Conservation (phyloP, 1,140 invertebrate genomes). For the Lordiphosa clarofinis region DNA sequence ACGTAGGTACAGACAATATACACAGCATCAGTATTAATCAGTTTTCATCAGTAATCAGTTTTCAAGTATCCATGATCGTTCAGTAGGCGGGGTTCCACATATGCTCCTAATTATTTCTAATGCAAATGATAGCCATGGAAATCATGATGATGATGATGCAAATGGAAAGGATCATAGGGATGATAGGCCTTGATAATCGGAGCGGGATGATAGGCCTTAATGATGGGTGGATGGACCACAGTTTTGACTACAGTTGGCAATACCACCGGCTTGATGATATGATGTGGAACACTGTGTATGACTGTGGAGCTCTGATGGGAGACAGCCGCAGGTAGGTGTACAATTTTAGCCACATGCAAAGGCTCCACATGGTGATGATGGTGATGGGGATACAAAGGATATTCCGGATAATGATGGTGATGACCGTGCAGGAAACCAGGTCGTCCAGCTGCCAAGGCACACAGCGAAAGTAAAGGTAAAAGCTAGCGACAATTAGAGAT, state of each 20-base stretch:
- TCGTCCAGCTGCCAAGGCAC: constrained; percentile 50
- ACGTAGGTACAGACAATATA: constrained; percentile 1
- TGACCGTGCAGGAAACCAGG: constrained; percentile 73
- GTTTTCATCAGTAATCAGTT: constrained; percentile 7
- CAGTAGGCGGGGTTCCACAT: neutral
- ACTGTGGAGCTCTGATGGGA: constrained; percentile 81
- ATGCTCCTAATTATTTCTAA: constrained; percentile 3
- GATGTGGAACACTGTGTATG: constrained; percentile 70
- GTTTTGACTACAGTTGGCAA: constrained; percentile 68
- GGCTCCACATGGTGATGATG: constrained; percentile 70
- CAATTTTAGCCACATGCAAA: constrained; percentile 63
- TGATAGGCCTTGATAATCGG: constrained; percentile 66
- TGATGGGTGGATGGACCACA: constrained; percentile 65
- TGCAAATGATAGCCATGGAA: constrained; percentile 65
- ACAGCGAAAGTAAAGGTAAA: constrained; percentile 48
- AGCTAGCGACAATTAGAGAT: constrained; percentile 20
- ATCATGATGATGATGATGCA: constrained; percentile 67
- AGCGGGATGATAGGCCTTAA: constrained; percentile 70
- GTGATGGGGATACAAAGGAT: constrained; percentile 43
- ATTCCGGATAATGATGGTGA: constrained; percentile 68
- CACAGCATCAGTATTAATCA: constrained; percentile 22
- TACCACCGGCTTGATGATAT: constrained; percentile 71
- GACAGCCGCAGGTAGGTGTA: constrained; percentile 78
- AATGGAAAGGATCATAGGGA: constrained; percentile 66
- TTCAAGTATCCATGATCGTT: constrained; percentile 17